A percentile compares a stretch with the other conserved stretches of the same genome.
Evolutionary conservation across 2,113 vertebrate genomes (phyloP).

Genomic region (Kryptolebias marmoratus): DNA sequence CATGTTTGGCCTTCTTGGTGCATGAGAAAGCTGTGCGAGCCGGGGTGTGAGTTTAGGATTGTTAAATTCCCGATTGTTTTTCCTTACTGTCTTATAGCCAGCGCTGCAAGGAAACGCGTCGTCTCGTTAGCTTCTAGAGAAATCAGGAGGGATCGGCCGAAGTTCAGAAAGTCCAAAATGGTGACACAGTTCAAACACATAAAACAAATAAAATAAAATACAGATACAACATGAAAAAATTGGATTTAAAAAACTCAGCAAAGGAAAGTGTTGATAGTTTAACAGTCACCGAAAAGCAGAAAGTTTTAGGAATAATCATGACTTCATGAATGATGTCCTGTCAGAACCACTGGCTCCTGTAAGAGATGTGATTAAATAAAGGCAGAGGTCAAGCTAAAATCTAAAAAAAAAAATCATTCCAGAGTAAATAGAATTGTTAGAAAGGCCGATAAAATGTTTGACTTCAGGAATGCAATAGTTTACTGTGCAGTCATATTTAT

Average conservation of each 20-base stretch:
- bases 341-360: neutral
- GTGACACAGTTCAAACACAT: no score
- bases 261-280: neutral
- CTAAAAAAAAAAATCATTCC: neutral
- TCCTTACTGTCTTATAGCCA: conserved; percentile 53
- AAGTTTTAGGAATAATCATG: no score
- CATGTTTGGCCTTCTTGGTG: neutral
- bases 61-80: conserved; percentile 25
- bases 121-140: conserved; percentile 58
- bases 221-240: neutral
- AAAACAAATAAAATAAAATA: no score
- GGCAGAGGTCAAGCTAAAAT: neutral
- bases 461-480: no score
- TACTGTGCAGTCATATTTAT: no score
- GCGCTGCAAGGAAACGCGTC: conserved; percentile 69
- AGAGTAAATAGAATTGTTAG: no score
- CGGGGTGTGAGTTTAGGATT: conserved; percentile 7
- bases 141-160: conserved; percentile 51
- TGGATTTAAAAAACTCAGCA: neutral
- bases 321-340: no score
- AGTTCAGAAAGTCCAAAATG: conserved; percentile 26
- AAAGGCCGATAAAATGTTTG: no score
- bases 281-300: neutral
- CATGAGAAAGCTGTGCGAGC: conserved; percentile 29
- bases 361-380: neutral